Evolutionary conservation across 2,113 vertebrate genomes (phyloP), one percentile per base, ranked within the genome.

Genomic region (Notothenia rossii): DNA sequence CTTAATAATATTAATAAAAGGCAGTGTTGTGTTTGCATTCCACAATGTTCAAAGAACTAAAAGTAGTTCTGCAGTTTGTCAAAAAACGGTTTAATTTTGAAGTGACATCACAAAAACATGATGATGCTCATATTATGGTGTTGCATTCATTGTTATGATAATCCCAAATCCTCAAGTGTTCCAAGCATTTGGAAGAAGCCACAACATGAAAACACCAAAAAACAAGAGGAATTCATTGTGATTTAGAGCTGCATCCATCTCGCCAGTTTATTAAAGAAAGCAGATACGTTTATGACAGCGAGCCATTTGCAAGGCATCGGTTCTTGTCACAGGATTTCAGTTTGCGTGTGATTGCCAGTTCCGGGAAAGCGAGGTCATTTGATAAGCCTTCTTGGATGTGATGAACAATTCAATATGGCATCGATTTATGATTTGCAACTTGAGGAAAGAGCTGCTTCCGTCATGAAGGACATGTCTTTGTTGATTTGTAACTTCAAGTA

Each of bases 371-470:
- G n/a, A 61, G 36, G 43, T n/a, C 49, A 14, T 45, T 74, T 65
- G 56, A 77, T 55, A 77, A 87, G 64, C 40, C 65, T 46, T 70
- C 56, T 56, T 72, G 20, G 72, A 43, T 4, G 15, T 9, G 5
- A 22, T 58, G 51, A 81, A 79, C 72, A 81, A 61, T 11, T 55
- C 54, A 67, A 33, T 22, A 22, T 20, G n/a, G 58, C 33, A 68
- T 56, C 72, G 69, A 84, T 80, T 79, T 65, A 72, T 79, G 46
- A 43, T 80, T 79, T 60, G 62, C 22, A 71, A 46, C 54, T 36
- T 51, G 36, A 58, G 59, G 64, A 79, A 68, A 64, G 9, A 45
- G 36, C 12, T 18, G 18, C 56, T 40, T 73, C 22, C n/a, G 51
- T 17, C 51, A 51, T 56, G 46, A 83, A 64, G 72, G 50, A 77